Evolutionary conservation across 2,797 vertebrate species (phyloP).

Genomic region (Lepidocolaptes lacrymiger): DNA sequence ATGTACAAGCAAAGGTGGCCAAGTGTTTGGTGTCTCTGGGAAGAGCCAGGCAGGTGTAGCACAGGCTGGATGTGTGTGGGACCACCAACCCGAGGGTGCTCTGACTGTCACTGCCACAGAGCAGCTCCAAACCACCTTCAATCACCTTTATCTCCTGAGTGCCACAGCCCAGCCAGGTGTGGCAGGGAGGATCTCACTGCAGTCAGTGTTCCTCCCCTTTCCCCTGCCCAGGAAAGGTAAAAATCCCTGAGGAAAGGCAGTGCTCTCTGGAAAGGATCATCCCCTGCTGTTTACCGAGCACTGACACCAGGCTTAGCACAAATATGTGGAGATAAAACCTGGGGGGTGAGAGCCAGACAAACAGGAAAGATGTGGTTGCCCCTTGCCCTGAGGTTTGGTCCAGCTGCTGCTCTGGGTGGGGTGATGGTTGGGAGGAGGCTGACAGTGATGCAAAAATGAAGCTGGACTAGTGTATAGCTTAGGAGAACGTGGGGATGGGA

Average conservation of each 20-base stretch:
- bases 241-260: neutral
- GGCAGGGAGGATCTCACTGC: neutral
- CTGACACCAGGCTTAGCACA: neutral
- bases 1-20: fast-evolving
- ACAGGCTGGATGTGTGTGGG: neutral
- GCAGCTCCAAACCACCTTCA: neutral
- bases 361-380: neutral
- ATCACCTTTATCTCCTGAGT: neutral
- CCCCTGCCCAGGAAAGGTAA: neutral
- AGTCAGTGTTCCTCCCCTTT: neutral
- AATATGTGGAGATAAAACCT: fast-evolving
- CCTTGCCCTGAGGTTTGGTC: neutral
- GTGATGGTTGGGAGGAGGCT: neutral
- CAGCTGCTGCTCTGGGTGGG: neutral
- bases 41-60: neutral
- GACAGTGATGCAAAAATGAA: neutral
- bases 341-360: neutral
- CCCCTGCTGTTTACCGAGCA: fast-evolving
- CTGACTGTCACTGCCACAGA: neutral
- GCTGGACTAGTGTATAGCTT: neutral
- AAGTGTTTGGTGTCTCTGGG: fast-evolving
- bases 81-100: neutral
- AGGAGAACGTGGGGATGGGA: neutral
- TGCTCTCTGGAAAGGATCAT: neutral
- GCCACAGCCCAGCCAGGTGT: neutral